phyloP scores from a whole-genome alignment of 2,888 invertebrate genomes.

The Drosophila histrio region DNA sequence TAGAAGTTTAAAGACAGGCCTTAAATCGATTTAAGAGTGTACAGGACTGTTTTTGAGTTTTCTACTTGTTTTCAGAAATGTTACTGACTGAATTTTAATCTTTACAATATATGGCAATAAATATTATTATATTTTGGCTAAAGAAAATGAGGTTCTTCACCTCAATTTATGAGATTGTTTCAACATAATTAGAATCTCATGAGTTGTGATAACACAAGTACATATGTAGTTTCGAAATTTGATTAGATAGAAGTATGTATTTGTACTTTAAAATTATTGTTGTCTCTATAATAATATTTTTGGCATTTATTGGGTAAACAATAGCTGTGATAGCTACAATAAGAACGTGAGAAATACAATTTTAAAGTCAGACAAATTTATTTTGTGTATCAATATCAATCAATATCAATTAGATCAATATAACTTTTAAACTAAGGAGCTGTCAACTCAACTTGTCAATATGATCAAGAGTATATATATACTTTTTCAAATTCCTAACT shows the following conservation, averaged over 20 bases:
- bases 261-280: background rate
- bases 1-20: background rate
- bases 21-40: background rate
- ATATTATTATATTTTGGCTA: background rate
- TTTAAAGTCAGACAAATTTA: background rate
- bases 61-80: too few relatives aligned
- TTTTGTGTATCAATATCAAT: too few relatives aligned
- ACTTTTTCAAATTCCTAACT: too few relatives aligned
- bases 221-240: background rate
- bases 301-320: background rate
- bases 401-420: too few relatives aligned
- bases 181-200: background rate
- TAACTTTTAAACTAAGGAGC: too few relatives aligned
- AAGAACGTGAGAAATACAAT: background rate
- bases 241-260: background rate
- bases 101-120: background rate
- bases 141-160: background rate
- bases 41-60: background rate
- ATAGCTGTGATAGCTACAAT: background rate
- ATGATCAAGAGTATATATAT: background rate
- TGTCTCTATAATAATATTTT: background rate
- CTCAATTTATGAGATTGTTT: background rate
- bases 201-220: background rate
- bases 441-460: too few relatives aligned
- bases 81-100: too few relatives aligned